phyloP scores from a whole-genome alignment of 2,797 vertebrate genomes.

The Cossypha polioptera region DNA sequence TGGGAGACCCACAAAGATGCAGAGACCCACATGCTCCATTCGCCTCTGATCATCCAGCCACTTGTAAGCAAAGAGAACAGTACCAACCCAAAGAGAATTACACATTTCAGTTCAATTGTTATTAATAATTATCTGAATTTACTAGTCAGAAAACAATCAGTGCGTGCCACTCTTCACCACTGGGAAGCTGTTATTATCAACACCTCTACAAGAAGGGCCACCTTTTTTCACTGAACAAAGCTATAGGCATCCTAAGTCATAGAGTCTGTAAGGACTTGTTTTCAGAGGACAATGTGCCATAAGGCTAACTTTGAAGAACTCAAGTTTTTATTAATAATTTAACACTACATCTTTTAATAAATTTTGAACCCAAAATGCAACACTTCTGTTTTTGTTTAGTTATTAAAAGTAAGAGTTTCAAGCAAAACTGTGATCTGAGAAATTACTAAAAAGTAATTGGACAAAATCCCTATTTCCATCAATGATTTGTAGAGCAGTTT shows the following conservation, averaged over 20 bases:
- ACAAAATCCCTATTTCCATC: neutral
- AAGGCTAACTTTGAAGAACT: neutral
- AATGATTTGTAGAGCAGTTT: neutral
- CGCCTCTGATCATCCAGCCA: neutral
- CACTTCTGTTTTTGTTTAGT: neutral
- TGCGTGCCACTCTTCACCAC: neutral
- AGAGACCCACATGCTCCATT: neutral
- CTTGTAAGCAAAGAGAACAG: neutral
- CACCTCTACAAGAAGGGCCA: neutral
- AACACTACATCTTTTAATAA: neutral
- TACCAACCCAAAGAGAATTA: neutral
- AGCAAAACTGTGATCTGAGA: neutral
- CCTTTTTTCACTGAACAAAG: neutral
- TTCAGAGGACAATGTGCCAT: neutral
- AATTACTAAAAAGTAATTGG: neutral
- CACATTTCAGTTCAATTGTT: neutral
- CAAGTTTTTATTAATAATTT: neutral
- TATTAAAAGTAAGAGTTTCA: neutral
- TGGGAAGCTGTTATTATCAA: neutral
- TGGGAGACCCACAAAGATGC: neutral
- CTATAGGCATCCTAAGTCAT: rapidly evolving
- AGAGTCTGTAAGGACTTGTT: neutral
- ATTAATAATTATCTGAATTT: neutral
- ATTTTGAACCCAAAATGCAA: neutral
- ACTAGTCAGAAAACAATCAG: neutral